Percentiles rank a stretch among this genome's conserved stretches.
Conservation (phyloP, 2,113 vertebrate genomes). For the Pterocles orientalis region DNA sequence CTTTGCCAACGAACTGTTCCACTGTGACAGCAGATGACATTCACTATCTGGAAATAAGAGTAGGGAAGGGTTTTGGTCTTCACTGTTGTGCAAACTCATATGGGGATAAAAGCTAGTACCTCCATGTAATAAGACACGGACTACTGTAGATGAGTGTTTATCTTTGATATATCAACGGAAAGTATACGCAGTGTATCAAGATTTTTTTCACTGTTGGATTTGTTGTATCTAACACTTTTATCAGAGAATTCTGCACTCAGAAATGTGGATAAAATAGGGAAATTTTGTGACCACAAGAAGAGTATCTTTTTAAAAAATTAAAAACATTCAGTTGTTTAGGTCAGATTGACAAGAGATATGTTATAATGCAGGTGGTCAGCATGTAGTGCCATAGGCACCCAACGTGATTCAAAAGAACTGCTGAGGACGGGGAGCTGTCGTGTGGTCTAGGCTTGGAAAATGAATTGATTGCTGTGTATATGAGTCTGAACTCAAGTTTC, state of each 20-base stretch:
- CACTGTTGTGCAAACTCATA: neutral
- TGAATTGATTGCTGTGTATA: neutral
- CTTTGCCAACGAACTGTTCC: neutral
- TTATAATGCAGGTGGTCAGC: neutral
- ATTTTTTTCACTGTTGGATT: neutral
- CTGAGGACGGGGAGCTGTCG: neutral
- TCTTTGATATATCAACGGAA: neutral
- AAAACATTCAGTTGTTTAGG: rapidly evolving
- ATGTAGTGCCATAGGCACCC: neutral
- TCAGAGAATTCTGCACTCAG: neutral
- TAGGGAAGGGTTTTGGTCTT: neutral
- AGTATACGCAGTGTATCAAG: neutral
- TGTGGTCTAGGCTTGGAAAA: neutral
- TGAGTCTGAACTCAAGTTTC: neutral
- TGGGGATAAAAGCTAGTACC: neutral
- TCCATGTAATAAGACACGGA: rapidly evolving
- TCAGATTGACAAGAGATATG: neutral
- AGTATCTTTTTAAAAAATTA: neutral
- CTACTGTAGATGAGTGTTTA: neutral
- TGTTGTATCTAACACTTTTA: neutral
- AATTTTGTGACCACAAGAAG: neutral
- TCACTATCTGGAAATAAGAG: neutral
- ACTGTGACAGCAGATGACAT: neutral
- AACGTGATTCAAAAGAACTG: neutral
- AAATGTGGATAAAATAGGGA: neutral